Conservation (phyloP, 53 echinoderm and acorn worm species). For the Patiria pectinifera region DNA sequence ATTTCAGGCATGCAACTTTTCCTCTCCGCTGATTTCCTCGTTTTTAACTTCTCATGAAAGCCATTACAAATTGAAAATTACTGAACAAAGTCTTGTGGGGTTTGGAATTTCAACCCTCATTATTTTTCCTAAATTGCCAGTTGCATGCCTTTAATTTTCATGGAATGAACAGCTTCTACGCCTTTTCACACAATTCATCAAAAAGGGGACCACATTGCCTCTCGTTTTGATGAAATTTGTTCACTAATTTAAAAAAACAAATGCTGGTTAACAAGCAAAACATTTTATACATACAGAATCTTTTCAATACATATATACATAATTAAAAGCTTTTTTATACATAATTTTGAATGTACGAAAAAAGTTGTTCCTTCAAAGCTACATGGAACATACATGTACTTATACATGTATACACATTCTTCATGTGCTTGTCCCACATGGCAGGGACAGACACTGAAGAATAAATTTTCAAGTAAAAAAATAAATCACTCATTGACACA, state of each 20-base stretch:
- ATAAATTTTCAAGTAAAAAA: background rate
- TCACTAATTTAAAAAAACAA: background rate
- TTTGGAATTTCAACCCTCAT: no score
- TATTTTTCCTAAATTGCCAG: no score
- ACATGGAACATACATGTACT: background rate
- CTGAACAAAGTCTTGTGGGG: no score
- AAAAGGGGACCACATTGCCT: background rate
- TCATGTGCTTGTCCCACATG: background rate
- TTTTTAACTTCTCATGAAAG: no score
- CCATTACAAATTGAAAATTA: no score
- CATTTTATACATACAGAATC: constrained; percentile 26
- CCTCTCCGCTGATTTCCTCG: no score
- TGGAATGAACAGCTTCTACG: background rate
- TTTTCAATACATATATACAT: constrained; percentile 43
- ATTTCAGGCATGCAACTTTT: no score
- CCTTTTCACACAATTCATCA: background rate
- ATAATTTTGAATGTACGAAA: constrained; percentile 16
- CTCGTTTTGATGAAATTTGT: background rate
- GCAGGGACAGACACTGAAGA: background rate
- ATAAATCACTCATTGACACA: background rate
- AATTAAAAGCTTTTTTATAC: constrained; percentile 42
- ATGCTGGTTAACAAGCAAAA: constrained; percentile 8
- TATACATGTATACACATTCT: background rate
- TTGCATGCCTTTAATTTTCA: no score
- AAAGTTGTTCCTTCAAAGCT: constrained; percentile 15